Evolutionary conservation across 1,140 invertebrate species (phyloP), one percentile per base, ranked within the genome.

Genomic region (Helicoverpa zea): DNA sequence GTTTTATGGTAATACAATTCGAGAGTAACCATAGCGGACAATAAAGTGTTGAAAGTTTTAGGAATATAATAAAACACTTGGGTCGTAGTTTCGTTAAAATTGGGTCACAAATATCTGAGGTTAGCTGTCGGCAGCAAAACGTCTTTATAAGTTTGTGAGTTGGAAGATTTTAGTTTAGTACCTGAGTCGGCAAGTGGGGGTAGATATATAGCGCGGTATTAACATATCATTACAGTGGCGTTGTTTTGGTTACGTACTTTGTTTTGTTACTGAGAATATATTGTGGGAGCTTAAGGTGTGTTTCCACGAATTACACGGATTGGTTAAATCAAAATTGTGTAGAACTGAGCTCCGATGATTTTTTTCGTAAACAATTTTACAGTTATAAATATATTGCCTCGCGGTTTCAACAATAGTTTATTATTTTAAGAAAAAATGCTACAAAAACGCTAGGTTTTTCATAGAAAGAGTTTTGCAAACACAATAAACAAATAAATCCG

Each of bases 51-150:
- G 63, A 79, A 79, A 70, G 14, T 74, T 74, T 74, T 12, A 35
- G 72, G 72, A 74, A 56, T 74, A 74, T 74, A 74, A 74, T 74
- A 74, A 74, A 74, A 72, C 54, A 74, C 72, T 74, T 59, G 72
- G 72, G 16, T 18, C 54, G 54, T 58, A 74, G 63, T 70, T 70
- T 79, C 30, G 52, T 79, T 56, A 79, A 79, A 79, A 79, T 79
- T 79, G 52, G 52, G 64, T 79, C 63, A 70, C 76, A 59, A 70
- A 79, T 79, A 70, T 79, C 52, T 49, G 51, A 70, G 76, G 76
- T 79, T 79, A 66, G 61, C 64, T 79, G 76, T 79, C 63, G 70
- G 29, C 5, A 70, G 76, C 63, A 79, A 47, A 56, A 78, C 29
- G 63, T 63, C 51, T 78, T 66, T 68, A 56, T 70, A 70, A 79